Evolutionary conservation across 2,888 invertebrate genomes (phyloP), one percentile per base, ranked within the genome.

Genomic region (Seira ritae): DNA sequence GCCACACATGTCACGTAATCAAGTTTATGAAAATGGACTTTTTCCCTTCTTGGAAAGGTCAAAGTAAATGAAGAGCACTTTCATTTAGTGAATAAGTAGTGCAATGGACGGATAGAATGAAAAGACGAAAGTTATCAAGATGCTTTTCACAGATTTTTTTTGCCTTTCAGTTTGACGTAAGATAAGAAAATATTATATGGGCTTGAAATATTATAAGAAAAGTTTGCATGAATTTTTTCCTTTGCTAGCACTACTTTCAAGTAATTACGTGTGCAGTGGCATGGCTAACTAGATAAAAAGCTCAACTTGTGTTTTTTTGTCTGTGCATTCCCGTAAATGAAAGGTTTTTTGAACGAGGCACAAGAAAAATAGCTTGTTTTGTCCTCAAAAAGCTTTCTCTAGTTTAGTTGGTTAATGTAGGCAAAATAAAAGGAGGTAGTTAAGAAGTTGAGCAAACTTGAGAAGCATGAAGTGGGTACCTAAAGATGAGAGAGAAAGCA

Each of bases 361-460:
- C 8, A 20, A 23, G 68, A 17, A 17, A 70, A 70, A 55, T 55
- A 55, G 55, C 37, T 70, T 46, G 70, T 70, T 37, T 70, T 37
- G 37, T 31, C 31, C 37, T 70, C 22, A 17, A n/a, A 55, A 12
- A 55, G 55, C 55, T 55, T 55, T 55, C 17, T 55, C 55, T 17
- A 55, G 19, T 20, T 19, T 70, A 12, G 55, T 55, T 55, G 50
- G 37, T 46, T 70, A 70, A 46, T 71, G 71, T 24, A 71, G n/a
- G 50, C n/a, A 55, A 55, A 55, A 55, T 55, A 55, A 55, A 31
- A 71, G 50, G 31, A 60, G 62, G 31, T 62, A 72, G 72, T 62
- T 72, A 72, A 72, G 62, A 72, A 72, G 62, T 72, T 72, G 72
- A 24, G 72, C 62, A 72, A 72, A 72, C 72, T 72, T 17, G 15